Evolutionary conservation across 2,113 vertebrate genomes (phyloP), one percentile per base, ranked within the genome.

Genomic region (Oceanites oceanicus): DNA sequence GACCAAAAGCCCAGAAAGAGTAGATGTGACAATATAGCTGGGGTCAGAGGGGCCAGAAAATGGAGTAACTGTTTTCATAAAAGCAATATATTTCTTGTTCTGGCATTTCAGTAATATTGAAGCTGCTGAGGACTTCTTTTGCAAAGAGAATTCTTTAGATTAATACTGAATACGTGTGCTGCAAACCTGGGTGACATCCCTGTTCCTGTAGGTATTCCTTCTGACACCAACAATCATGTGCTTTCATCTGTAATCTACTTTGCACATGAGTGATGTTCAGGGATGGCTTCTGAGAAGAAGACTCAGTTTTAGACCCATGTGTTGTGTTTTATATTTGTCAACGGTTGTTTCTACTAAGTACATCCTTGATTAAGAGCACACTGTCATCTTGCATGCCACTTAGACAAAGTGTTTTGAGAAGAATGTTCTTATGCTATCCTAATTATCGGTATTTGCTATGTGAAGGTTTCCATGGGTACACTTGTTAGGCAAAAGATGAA

Each of bases 391-490:
- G 75, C 42, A 7, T 77, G 32, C n/a, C 29, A 16, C 70, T 88
- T 83, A 36, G 59, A 59, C 29, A 7, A 84, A 71, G 29, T 2
- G 0, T 36, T 67, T 4, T 22, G 62, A 82, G 89, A 40, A 49
- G 30, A 84, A 42, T 34, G 70, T 82, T 86, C 53, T 65, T 42
- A 45, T n/a, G 58, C 53, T 94, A 6, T 79, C 70, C 66, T 93
- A 38, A 88, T 81, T 80, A 47, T 36, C 74, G 53, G 49, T 52
- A 32, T 82, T 91, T 87, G 68, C 84, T 61, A 5, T 56, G 65
- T 74, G 77, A 65, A 74, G 56, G 52, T 95, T 95, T 94, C 90
- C 58, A 45, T 92, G 79, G 88, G 86, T 80, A 92, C 91, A 30
- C 45, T 72, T 91, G 8, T 49, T 91, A 86, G 63, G 72, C n/a